phyloP scores from a whole-genome alignment of 1,140 invertebrate species.

The Episyrphus balteatus region DNA sequence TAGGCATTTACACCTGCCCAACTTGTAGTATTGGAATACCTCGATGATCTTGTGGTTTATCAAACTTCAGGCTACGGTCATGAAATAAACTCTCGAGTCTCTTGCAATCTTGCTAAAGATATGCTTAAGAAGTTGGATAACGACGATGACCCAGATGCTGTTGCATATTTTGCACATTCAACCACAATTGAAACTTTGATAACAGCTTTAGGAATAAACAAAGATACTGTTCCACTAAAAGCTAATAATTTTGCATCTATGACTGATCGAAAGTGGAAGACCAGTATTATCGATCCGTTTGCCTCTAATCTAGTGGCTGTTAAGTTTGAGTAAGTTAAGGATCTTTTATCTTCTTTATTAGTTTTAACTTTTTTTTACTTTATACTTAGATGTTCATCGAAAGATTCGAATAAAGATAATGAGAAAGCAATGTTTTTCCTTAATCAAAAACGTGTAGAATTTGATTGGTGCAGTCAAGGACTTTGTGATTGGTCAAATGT shows the following conservation, averaged over 20 bases:
- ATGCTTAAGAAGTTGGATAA: conserved; percentile 52
- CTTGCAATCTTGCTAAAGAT: conserved; percentile 63
- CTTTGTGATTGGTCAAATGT: conserved; percentile 46
- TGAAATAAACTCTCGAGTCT: conserved; percentile 50
- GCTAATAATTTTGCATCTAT: conserved; percentile 53
- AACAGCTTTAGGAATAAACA: conserved; percentile 52
- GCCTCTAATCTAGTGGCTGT: conserved; percentile 66
- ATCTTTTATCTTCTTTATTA: conserved; percentile 14
- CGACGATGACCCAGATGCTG: conserved; percentile 40
- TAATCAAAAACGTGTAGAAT: conserved; percentile 48
- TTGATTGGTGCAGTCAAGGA: conserved; percentile 47
- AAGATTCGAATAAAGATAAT: conserved; percentile 22
- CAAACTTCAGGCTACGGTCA: conserved; percentile 66
- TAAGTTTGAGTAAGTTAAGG: conserved; percentile 38
- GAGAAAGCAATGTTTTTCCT: conserved; percentile 50
- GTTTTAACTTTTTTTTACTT: too few species aligned
- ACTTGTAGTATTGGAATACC: conserved; percentile 62
- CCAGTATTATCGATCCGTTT: conserved; percentile 62
- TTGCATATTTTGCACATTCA: conserved; percentile 66
- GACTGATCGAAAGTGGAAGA: conserved; percentile 53
- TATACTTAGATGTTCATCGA: too few species aligned
- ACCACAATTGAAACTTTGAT: conserved; percentile 50
- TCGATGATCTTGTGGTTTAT: conserved; percentile 67
- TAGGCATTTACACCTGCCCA: conserved; percentile 57
- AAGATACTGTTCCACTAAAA: conserved; percentile 50